Percentiles rank a stretch among this genome's conserved stretches.
Evolutionary conservation across 92 coral and sea anemone genomes (phyloP).

Genomic region (Bergia puertoricense): DNA sequence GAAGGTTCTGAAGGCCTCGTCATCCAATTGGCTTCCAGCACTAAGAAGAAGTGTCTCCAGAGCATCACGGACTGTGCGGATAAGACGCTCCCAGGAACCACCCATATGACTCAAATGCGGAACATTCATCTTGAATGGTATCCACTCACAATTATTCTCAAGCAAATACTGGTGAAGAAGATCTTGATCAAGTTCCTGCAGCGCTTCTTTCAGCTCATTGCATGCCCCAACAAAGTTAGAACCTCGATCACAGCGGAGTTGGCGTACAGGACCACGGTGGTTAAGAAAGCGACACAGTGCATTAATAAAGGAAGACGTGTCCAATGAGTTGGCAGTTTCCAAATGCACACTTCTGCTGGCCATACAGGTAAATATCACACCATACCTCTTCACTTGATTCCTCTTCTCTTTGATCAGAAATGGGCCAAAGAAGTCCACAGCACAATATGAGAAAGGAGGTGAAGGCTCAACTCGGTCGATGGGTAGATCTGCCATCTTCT

Average conservation of each 20-base stretch:
- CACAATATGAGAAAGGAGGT: conserved; percentile 18
- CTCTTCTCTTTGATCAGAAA: conserved; percentile 19
- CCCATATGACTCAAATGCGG: conserved; percentile 47
- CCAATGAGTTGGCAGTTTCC: conserved; percentile 12
- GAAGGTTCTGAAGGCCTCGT: conserved; percentile 43
- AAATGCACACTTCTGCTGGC: conserved; percentile 41
- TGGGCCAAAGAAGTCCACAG: conserved; percentile 12
- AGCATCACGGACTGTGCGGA: conserved; percentile 24
- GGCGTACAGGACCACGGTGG: conserved; percentile 10
- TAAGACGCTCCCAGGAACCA: conserved; percentile 34
- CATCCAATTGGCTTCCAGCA: conserved; percentile 39
- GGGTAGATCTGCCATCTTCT: not conserved
- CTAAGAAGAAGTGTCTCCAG: conserved; percentile 20
- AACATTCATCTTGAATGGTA: too few species aligned
- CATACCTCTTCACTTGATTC: conserved; percentile 2
- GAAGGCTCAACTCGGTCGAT: conserved; percentile 5
- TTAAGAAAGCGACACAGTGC: conserved; percentile 9
- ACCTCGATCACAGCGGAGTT: conserved; percentile 42
- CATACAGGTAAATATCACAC: too few species aligned
- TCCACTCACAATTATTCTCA: too few species aligned
- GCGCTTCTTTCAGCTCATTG: conserved; percentile 31
- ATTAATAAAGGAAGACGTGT: conserved; percentile 58
- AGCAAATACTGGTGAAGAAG: too few species aligned
- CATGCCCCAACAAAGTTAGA: conserved; percentile 41
- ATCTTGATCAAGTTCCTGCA: not conserved